Evolutionary conservation across 2,113 vertebrate species (phyloP).

Genomic region (Pristiophorus japonicus): DNA sequence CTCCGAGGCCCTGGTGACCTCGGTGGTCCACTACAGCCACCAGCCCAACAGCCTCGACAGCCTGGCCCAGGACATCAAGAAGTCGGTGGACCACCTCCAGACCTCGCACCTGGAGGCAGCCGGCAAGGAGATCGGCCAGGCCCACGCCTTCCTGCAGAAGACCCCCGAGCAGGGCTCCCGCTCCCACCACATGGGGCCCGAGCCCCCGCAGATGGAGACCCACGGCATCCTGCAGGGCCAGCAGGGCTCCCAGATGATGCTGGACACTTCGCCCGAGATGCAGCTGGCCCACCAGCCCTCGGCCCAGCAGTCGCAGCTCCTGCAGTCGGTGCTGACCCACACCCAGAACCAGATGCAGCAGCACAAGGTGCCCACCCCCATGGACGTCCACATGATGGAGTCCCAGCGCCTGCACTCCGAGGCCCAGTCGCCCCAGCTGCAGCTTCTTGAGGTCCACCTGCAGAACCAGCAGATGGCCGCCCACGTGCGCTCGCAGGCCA

Average conservation of each 20-base stretch:
- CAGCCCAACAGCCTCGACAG: slow-evolving; percentile 62
- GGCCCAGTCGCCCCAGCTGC: slow-evolving; percentile 68
- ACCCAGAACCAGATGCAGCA: slow-evolving; percentile 59
- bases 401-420: slow-evolving; percentile 57
- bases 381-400: slow-evolving; percentile 68
- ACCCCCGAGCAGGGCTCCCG: slow-evolving; percentile 51
- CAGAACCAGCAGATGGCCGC: slow-evolving; percentile 59
- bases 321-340: slow-evolving; percentile 84
- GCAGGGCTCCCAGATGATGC: slow-evolving; percentile 58
- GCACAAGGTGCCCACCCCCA: slow-evolving; percentile 55
- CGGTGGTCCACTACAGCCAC: slow-evolving; percentile 81
- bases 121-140: slow-evolving; percentile 58
- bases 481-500: slow-evolving; percentile 56
- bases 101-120: slow-evolving; percentile 53
- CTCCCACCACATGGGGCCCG: slow-evolving; percentile 43
- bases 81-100: slow-evolving; percentile 65
- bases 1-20: slow-evolving; percentile 68
- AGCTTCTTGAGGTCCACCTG: slow-evolving; percentile 72
- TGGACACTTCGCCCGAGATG: slow-evolving; percentile 67
- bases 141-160: slow-evolving; percentile 55
- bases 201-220: slow-evolving; percentile 42
- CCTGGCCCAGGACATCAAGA: slow-evolving; percentile 63
- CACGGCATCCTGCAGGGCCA: slow-evolving; percentile 53
- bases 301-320: slow-evolving; percentile 60
- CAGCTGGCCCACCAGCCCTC: slow-evolving; percentile 47